Evolutionary conservation across 2,113 vertebrate genomes (phyloP), one percentile per base, ranked within the genome.

Genomic region (Cyanistes caeruleus): DNA sequence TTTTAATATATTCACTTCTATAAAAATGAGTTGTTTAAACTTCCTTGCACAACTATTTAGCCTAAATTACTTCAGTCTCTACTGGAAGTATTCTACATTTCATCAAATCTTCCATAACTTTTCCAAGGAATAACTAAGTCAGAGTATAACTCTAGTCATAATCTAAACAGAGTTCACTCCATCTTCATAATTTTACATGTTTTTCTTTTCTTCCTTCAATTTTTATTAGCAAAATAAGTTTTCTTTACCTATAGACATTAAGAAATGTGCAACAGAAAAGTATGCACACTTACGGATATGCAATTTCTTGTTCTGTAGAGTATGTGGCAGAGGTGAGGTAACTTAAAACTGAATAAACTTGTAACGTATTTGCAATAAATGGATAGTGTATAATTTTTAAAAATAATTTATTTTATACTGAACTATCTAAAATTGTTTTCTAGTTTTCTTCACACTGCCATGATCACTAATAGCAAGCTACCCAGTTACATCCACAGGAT

Each of bases 331-430:
- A 69, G 55, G 11, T 18, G 21, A 43, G 10, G 12, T 33, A 30
- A 33, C 4, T 53, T 65, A 12, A 3, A 28, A 37, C 2, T 63
- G 35, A 79, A 83, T 35, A 60, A 77, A 64, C 16, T 13, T 21
- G 3, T 12, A 44, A 49, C 1, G 2, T 19, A 30, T 51, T 59
- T 73, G 31, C 11, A 41, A 65, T 13, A 67, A 51, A 64, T 22
- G 7, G 24, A 33, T 35, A 22, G 23, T 9, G 16, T 3, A 31
- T 10, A 10, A 2, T 30, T 13, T 63, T n/a, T 6, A 4, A 2
- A 14, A 14, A 27, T n/a, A 35, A 53, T 24, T 37, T 51, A 1
- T 43, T 69, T 23, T 20, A 21, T 24, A 27, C 1, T 37, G 18
- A 70, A 53, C 53, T n/a, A 52, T 10, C 30, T 58, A 13, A 27